Conservation (phyloP, 2,888 invertebrate species). For the Drosophila kanekoi region DNA sequence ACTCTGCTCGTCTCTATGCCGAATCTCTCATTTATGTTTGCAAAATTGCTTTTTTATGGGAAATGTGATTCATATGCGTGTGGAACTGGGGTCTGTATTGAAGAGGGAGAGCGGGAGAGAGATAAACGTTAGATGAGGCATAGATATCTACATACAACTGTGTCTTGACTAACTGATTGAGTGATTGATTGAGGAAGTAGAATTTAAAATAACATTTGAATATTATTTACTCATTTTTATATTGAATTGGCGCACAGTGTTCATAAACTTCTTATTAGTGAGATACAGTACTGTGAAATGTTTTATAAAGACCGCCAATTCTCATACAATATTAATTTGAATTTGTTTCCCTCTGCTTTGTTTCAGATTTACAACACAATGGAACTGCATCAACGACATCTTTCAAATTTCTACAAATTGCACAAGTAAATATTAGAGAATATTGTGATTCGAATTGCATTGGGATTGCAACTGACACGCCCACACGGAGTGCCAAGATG, state of each 20-base stretch:
- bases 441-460: slow-evolving; percentile 15
- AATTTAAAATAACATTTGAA: too few relatives aligned
- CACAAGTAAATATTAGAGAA: slow-evolving; percentile 58
- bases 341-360: not conserved
- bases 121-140: not conserved
- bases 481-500: slow-evolving; percentile 27
- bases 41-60: not conserved
- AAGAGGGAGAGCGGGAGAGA: not conserved
- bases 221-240: too few relatives aligned
- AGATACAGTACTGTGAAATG: too few relatives aligned
- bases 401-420: slow-evolving; percentile 83
- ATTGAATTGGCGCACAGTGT: too few relatives aligned
- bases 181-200: not conserved
- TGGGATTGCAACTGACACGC: slow-evolving; percentile 8
- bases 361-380: slow-evolving; percentile 76
- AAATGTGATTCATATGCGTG: slow-evolving; percentile 14
- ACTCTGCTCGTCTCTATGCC: not conserved
- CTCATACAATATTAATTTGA: not conserved
- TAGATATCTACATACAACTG: too few relatives aligned
- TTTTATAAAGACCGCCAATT: not conserved
- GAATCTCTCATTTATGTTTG: not conserved
- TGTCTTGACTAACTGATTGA: not conserved
- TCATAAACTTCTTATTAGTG: too few relatives aligned
- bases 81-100: not conserved
- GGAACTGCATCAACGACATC: slow-evolving; percentile 82